Base-by-base conservation (phyloP, 2,888 invertebrate species). In the Ichneumon xanthorius region DNA sequence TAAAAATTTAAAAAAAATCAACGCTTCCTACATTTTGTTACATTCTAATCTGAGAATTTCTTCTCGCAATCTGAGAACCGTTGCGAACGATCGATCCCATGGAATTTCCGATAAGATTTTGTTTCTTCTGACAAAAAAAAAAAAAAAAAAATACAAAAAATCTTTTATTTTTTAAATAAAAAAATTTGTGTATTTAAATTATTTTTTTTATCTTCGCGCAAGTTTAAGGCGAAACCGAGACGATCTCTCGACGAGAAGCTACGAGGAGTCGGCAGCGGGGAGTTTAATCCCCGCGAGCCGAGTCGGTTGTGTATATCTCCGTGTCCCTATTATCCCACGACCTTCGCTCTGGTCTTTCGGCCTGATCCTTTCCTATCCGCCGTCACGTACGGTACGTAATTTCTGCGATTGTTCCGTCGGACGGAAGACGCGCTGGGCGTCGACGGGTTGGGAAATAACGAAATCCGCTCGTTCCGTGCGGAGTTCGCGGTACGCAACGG, bases 341-440 rank as follows among this genome's bases (percentile, higher is more conserved):
- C 76, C 76, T 77, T 77, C 76, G 76, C 55, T 77, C 67, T 67
- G 67, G 76, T 61, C 75, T 45, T 68, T 68, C 75, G 68, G 45
- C 48, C 65, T 68, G 80, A 65, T 80, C 75, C 48, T 71, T 55
- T 80, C 63, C 53, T 48, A 76, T 61, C 26, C 16, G 19, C 26
- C 76, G 53, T 33, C 65, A 53, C 67, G 67, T 67, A 77, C 67
- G 50, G 37, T 65, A 67, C 50, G 65, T 65, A 76, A 76, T 76
- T 75, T 63, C 63, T 80, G 63, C 58, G 33, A 71, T 75, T 30
- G 75, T 75, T 79, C 61, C 22, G 30, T 14, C 70, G 65, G 71
- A 48, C 26, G 30, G 84, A 67, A 72, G 72, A 80, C 45, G 48
- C 80, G 63, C 70, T 71, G 70, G 80, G 76, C 83, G 81, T 75